These are phyloP conservation scores for Trileptium ribeirensis DNA, from an alignment of 2,888 invertebrate species.

Conservation along the genomic window DNA sequence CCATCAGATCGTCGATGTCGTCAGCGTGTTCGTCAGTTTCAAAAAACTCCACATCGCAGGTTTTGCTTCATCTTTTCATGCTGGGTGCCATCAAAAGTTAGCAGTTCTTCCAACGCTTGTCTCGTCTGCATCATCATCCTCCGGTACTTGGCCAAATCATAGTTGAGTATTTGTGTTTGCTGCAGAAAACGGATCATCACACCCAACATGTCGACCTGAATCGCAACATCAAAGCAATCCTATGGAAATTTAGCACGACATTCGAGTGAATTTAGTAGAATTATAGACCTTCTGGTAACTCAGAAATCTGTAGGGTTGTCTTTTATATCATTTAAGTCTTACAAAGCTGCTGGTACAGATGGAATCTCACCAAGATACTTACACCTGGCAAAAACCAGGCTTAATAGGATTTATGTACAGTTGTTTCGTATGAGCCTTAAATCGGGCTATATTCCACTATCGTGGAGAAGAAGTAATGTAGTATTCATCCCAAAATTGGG, in stretches of 20 bases:
- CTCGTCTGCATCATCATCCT: no score
- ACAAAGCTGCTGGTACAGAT: constrained; percentile 16
- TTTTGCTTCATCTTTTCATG: background rate
- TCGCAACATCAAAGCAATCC: background rate
- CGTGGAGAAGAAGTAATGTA: background rate
- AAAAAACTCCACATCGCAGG: no score
- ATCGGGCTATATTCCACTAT: background rate
- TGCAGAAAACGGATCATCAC: no score
- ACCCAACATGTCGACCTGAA: no score
- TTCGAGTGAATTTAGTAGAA: background rate
- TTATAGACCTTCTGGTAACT: background rate
- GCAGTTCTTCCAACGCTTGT: no score
- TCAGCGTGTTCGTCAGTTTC: no score
- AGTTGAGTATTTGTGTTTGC: background rate
- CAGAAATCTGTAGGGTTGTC: background rate
- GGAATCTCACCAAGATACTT: background rate
- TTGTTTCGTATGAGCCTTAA: background rate
- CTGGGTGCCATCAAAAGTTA: background rate
- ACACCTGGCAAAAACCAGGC: background rate
- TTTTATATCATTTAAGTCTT: constrained; percentile 1
- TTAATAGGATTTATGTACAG: background rate
- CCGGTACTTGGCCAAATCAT: background rate
- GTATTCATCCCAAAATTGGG: background rate
- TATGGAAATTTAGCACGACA: background rate
- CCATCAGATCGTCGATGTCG: no score